Evolutionary conservation across 2,113 vertebrate species (phyloP).

Genomic region (Bos indicus): DNA sequence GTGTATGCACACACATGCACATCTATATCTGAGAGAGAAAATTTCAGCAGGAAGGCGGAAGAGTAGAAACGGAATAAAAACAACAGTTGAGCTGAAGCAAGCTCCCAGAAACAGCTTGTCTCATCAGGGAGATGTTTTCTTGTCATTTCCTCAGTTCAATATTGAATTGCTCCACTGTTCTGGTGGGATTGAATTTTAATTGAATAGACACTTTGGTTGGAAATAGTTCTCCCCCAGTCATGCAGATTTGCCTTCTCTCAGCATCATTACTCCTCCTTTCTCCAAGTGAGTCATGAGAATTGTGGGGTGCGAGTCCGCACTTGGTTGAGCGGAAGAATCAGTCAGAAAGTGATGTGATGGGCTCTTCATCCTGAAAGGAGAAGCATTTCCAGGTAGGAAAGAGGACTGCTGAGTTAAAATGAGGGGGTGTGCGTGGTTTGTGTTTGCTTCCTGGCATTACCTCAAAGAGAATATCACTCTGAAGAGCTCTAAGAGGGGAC

Average conservation of each 20-base stretch:
- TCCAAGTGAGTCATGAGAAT: not conserved
- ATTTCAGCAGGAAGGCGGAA: not conserved
- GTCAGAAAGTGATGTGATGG: not conserved
- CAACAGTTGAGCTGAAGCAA: not conserved
- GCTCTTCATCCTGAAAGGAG: not conserved
- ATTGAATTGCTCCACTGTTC: constrained; percentile 27
- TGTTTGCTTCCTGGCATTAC: not conserved
- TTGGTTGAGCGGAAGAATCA: not conserved
- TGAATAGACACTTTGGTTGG: constrained; percentile 30
- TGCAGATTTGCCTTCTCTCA: not conserved
- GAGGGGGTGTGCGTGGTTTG: not conserved
- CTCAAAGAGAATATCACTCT: not conserved
- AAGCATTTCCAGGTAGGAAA: not conserved
- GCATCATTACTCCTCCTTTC: not conserved
- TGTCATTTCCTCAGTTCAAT: constrained; percentile 7
- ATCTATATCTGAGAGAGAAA: not conserved
- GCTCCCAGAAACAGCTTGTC: not conserved
- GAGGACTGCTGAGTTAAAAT: not conserved
- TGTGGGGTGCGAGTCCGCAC: not conserved
- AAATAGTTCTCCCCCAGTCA: constrained; percentile 19
- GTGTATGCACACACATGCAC: rapidly evolving
- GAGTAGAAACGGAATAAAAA: not conserved
- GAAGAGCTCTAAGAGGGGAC: not conserved
- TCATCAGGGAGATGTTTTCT: constrained; percentile 13
- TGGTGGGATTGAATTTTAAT: constrained; percentile 3